Percentiles rank a stretch among this genome's conserved stretches.
phyloP scores from a whole-genome alignment of 2,888 invertebrate genomes.

The Apamea anceps region DNA sequence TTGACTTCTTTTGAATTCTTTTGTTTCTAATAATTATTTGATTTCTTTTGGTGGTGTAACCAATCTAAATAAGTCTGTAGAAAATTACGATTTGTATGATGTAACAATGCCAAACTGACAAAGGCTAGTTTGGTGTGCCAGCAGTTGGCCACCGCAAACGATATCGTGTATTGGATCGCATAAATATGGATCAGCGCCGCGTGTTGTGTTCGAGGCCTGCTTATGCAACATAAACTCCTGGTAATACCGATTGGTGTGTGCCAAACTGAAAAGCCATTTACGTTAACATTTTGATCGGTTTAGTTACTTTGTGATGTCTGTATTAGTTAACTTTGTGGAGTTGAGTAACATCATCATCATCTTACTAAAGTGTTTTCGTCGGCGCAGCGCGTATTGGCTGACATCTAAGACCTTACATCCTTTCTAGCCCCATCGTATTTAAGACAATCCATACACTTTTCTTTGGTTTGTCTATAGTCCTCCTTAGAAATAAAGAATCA shows the following conservation, averaged over 20 bases:
- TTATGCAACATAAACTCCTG: conserved; percentile 47
- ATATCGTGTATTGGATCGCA: conserved; percentile 67
- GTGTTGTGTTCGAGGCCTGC: conserved; percentile 28
- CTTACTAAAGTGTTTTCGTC: background rate
- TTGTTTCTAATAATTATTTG: background rate
- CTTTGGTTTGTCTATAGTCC: background rate
- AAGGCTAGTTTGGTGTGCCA: conserved; percentile 6
- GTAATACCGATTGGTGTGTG: conserved; percentile 34
- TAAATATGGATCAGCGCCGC: conserved; percentile 66
- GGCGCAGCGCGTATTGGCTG: background rate
- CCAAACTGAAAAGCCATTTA: conserved; percentile 17
- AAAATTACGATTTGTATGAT: background rate
- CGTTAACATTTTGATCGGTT: conserved; percentile 8
- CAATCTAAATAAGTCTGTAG: background rate
- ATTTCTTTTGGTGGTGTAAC: background rate
- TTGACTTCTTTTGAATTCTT: background rate
- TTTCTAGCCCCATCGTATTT: background rate
- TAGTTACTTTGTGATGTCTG: background rate
- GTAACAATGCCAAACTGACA: conserved; percentile 1
- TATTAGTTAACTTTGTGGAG: background rate
- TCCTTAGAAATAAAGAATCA: background rate
- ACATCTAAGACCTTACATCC: background rate
- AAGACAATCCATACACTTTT: background rate
- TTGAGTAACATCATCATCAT: no score
- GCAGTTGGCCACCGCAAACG: conserved; percentile 27